A percentile compares a stretch with the other conserved stretches of the same genome.
Evolutionary conservation across 2,888 invertebrate species (phyloP).

Genomic region (Atrina japonica): DNA sequence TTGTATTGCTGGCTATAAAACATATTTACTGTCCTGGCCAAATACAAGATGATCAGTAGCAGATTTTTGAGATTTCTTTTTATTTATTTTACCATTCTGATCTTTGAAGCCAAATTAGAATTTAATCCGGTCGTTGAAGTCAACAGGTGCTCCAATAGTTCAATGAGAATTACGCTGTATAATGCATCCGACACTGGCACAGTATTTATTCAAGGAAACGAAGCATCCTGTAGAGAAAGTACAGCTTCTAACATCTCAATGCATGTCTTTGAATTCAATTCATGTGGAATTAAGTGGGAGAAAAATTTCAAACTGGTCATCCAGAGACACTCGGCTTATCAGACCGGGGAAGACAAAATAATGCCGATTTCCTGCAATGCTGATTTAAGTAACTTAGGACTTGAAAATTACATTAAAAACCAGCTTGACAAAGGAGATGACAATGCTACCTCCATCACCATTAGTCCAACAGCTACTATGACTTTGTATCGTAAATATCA

Average conservation of each 20-base stretch:
- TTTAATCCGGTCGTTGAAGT: background rate
- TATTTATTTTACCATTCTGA: no score
- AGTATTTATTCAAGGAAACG: conserved; percentile 12
- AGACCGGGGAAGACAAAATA: conserved; percentile 7
- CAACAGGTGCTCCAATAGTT: conserved; percentile 2
- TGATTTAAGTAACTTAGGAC: background rate
- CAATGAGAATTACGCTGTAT: background rate
- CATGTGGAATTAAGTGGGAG: conserved; percentile 22
- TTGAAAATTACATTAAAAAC: background rate
- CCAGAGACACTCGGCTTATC: conserved; percentile 4
- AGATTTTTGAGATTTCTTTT: no score
- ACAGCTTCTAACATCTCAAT: conserved; percentile 1
- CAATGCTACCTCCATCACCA: background rate
- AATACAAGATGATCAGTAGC: no score
- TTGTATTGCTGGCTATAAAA: no score
- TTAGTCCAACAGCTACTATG: conserved; percentile 11
- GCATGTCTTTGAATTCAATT: conserved; percentile 7
- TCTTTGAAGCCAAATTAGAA: no score
- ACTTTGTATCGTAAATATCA: conserved; percentile 2
- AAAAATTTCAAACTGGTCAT: background rate
- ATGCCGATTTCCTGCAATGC: conserved; percentile 5
- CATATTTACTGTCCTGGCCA: no score
- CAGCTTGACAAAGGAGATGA: background rate
- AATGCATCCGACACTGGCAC: conserved; percentile 19
- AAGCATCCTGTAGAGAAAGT: background rate